A percentile compares a stretch with the other conserved stretches of the same genome.
Conservation (phyloP, 1,140 invertebrate species). For the Nebria ingens region DNA sequence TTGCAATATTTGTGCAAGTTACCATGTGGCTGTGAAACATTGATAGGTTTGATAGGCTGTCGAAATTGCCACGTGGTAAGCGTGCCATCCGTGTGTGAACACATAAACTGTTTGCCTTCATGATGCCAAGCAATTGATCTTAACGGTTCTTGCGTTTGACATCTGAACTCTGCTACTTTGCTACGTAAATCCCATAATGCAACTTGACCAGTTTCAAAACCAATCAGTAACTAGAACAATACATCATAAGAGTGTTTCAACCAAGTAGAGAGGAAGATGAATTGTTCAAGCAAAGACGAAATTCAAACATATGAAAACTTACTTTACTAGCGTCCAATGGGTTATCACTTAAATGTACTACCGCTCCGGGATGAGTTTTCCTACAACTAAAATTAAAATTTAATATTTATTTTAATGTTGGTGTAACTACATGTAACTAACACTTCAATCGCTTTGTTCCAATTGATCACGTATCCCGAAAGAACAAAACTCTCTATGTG, state of each 20-base stretch:
- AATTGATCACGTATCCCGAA: slow-evolving; percentile 98
- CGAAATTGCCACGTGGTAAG: slow-evolving; percentile 84
- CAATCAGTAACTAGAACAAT: slow-evolving; percentile 78
- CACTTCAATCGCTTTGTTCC: slow-evolving; percentile 99
- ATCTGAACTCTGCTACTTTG: slow-evolving; percentile 71
- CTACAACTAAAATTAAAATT: slow-evolving; percentile 53
- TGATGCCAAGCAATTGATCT: slow-evolving; percentile 90
- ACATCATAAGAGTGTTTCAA: background rate
- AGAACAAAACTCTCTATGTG: slow-evolving; percentile 93
- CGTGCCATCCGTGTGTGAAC: slow-evolving; percentile 89
- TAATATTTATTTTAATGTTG: background rate
- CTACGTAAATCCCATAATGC: slow-evolving; percentile 92
- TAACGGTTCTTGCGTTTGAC: slow-evolving; percentile 65
- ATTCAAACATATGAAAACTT: slow-evolving; percentile 23
- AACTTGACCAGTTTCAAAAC: slow-evolving; percentile 88
- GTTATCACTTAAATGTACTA: slow-evolving; percentile 92
- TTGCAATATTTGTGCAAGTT: slow-evolving; percentile 31
- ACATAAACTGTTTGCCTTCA: slow-evolving; percentile 98
- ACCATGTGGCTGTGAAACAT: slow-evolving; percentile 86
- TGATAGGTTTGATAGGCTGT: slow-evolving; percentile 63
- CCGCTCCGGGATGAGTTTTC: slow-evolving; percentile 88
- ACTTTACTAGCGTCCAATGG: slow-evolving; percentile 92
- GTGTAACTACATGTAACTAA: slow-evolving; percentile 51
- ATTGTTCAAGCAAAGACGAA: background rate
- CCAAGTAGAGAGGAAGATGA: background rate